Base-by-base conservation (phyloP, 2,113 vertebrate species). In the Erythrocercus mccallii region DNA sequence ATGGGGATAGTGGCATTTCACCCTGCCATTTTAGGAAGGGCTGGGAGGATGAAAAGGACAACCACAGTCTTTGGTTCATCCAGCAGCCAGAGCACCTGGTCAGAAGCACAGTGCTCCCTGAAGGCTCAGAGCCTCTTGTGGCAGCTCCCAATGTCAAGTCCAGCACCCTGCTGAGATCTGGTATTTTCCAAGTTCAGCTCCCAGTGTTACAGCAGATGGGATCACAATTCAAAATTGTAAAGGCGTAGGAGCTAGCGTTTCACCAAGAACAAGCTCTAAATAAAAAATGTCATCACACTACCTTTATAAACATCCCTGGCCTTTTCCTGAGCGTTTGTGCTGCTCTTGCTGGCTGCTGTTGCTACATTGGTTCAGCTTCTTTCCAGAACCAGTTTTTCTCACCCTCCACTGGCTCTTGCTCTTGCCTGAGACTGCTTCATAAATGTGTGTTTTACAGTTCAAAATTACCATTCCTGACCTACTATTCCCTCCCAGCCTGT, bases 341-440 rank as follows among this genome's bases (percentile, higher is more conserved):
- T 88, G 80, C 57, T 61, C 64, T 68, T 48, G 37, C 33, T 45
- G 40, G 23, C 74, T 83, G 51, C 42, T 23, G 33, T 19, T 21
- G 14, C 54, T 65, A 4, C 48, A 57, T 84, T 44, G 23, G 51
- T 37, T 73, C 69, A 66, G 50, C 40, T 74, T 37, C 82, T 88
- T 88, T 47, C 58, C n/a, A 78, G 56, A 92, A 80, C 35, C 47
- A 80, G 56, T 70, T 83, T 74, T 71, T 88, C 64, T 95, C 50
- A 83, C 37, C n/a, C 65, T 79, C 40, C 51, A 27, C 44, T 81
- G 64, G 13, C 69, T 64, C 27, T 72, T 0, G 0, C 35, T 80
- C 37, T 51, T 60, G 45, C 25, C 62, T 3, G 6, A 76, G 31
- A n/a, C 42, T 42, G n/a, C 64, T 76, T 76, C 38, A 54, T 37